Base-by-base conservation (phyloP, 2,797 vertebrate genomes). In the Megaceryle alcyon region DNA sequence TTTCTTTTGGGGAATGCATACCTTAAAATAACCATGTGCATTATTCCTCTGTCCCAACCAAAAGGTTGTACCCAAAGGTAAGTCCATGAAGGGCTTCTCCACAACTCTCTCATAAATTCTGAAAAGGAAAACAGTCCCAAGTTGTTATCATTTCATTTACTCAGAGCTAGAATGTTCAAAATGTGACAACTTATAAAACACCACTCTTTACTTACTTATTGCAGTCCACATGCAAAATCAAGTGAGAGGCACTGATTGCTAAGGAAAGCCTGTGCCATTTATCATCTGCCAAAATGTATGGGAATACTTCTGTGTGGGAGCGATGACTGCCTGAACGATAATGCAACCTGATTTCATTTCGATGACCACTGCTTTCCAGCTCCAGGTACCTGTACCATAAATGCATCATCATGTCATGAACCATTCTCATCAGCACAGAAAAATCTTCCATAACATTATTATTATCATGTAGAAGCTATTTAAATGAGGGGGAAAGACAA, bases 81-180 rank as follows among this genome's bases (percentile, higher is more conserved):
- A 98, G 94, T 99, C 99, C 98, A 99, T 99, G 89, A 97, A 98
- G 10, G 99, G 99, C 51, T 98, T 98, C 91, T 99, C 99, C 89
- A 99, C 98, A 81, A 99, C 98, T 96, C 99, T 98, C 97, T 99
- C 99, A 97, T 99, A 99, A 98, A 99, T 99, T 98, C 99, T 99
- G 85, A 88, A 95, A 95, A 53, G 71, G 39, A 96, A 80, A 13
- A 10, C 7, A 77, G 35, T 82, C 48, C 77, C 44, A 61, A 22
- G 19, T 54, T 51, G 61, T 51, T 70, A 35, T 26, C 3, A 43
- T 66, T 80, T 79, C 28, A 43, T 83, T 90, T 71, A 70, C 26
- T 85, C 18, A 10, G n/a, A 91, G 37, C 7, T 69, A 64, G 19
- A 95, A 88, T 48, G 53, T 44, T 84, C 46, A 10, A 84, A 44